Conservation (phyloP, 1,140 invertebrate species). For the Drosophila neocordata region DNA sequence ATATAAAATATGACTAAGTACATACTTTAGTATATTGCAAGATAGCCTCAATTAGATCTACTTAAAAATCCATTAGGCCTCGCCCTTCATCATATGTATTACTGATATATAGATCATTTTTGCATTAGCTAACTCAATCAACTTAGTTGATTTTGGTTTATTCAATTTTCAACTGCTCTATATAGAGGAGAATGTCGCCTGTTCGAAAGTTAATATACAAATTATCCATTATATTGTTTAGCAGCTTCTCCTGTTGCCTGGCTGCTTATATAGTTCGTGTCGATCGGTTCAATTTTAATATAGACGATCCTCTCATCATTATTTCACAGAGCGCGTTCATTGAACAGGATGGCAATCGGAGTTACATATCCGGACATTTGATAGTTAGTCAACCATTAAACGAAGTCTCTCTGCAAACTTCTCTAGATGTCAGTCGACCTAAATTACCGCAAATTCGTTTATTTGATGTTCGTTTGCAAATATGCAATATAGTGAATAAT, state of each 20-base stretch:
- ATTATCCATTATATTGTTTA: conserved; percentile 12
- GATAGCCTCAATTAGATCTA: conserved; percentile 49
- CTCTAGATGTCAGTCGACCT: conserved; percentile 44
- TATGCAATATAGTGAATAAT: conserved; percentile 51
- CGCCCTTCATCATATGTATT: conserved; percentile 12
- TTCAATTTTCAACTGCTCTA: background rate
- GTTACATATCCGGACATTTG: conserved; percentile 57
- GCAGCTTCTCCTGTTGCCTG: background rate
- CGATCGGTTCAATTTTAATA: conserved; percentile 42
- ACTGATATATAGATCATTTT: conserved; percentile 19
- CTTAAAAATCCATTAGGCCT: conserved; percentile 53
- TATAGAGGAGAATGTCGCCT: background rate
- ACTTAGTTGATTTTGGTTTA: background rate
- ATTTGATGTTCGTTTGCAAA: conserved; percentile 48
- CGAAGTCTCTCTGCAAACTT: conserved; percentile 29
- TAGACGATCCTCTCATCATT: conserved; percentile 36
- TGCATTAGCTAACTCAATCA: background rate
- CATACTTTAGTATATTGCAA: conserved; percentile 43
- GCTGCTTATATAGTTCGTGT: conserved; percentile 40
- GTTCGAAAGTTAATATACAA: conserved; percentile 4
- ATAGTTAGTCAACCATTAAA: conserved; percentile 27
- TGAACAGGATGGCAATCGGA: conserved; percentile 59
- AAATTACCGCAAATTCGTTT: conserved; percentile 39
- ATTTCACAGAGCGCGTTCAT: conserved; percentile 38
- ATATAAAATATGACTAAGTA: conserved; percentile 19